Conservation (phyloP, 2,797 vertebrate species). For the Poeciliopsis infans region DNA sequence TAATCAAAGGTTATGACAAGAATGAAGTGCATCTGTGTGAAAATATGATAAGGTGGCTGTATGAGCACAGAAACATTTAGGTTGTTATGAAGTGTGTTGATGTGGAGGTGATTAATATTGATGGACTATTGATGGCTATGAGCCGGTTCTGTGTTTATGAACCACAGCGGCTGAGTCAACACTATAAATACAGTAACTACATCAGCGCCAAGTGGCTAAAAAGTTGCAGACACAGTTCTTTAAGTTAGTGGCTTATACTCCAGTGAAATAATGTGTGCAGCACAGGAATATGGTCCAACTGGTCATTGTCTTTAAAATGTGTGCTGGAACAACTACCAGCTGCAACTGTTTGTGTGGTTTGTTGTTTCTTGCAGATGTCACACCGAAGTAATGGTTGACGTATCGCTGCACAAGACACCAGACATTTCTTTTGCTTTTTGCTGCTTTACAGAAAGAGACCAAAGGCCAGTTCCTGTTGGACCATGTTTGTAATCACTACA, state of each 20-base stretch:
- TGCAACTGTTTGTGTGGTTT: conserved; percentile 25
- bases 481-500: conserved; percentile 97
- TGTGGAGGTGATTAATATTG: conserved; percentile 49
- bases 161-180: conserved; percentile 24
- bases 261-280: conserved; percentile 13
- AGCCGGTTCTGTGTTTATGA: conserved; percentile 36
- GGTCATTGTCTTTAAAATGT: conserved; percentile 10
- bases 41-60: not conserved
- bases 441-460: conserved; percentile 91
- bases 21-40: not conserved
- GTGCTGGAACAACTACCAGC: not conserved
- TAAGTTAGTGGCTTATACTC: conserved; percentile 4
- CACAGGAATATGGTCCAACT: conserved; percentile 20
- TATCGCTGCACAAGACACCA: not conserved
- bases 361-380: not conserved
- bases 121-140: conserved; percentile 59
- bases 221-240: conserved; percentile 24
- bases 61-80: not conserved
- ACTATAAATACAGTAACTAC: conserved; percentile 17
- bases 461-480: conserved; percentile 97
- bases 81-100: not conserved
- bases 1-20: not conserved
- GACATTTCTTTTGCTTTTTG: conserved; percentile 10
- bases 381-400: not conserved
- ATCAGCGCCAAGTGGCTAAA: conserved; percentile 10